These are phyloP conservation scores for Ectemnius continuus DNA, from an alignment of 2,888 invertebrate species.

Conservation along the genomic window DNA sequence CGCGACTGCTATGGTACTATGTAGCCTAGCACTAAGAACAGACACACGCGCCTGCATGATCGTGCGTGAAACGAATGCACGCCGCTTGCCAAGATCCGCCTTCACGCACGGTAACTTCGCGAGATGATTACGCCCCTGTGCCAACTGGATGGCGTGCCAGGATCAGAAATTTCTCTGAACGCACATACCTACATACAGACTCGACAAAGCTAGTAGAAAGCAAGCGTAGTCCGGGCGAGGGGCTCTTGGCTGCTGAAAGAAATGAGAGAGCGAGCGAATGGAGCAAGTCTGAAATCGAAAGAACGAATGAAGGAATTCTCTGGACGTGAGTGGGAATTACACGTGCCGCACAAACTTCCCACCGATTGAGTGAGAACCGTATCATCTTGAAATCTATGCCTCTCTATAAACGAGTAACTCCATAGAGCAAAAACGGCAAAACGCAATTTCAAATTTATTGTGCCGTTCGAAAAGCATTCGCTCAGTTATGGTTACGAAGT, in stretches of 20 bases:
- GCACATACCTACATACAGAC: neutral
- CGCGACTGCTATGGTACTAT: slow-evolving; percentile 1
- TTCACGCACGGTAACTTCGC: slow-evolving; percentile 67
- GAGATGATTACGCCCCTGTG: slow-evolving; percentile 69
- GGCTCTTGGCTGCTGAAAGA: neutral
- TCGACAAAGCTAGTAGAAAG: too few relatives aligned
- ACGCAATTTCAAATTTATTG: slow-evolving; percentile 43
- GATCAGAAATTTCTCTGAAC: slow-evolving; percentile 49
- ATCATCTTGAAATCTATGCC: slow-evolving; percentile 40
- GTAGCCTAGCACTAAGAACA: neutral
- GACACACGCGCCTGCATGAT: slow-evolving; percentile 27
- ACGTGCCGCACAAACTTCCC: slow-evolving; percentile 52
- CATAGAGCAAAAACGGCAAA: slow-evolving; percentile 18
- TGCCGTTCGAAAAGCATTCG: slow-evolving; percentile 22
- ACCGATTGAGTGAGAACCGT: slow-evolving; percentile 9
- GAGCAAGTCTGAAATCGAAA: slow-evolving; percentile 25
- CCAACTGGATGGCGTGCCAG: slow-evolving; percentile 71
- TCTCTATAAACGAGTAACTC: slow-evolving; percentile 22
- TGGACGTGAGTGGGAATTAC: slow-evolving; percentile 63
- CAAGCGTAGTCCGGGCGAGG: too few relatives aligned
- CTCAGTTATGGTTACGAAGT: slow-evolving; percentile 38
- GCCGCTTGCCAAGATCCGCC: slow-evolving; percentile 64
- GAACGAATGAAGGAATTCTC: slow-evolving; percentile 51
- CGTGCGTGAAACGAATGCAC: slow-evolving; percentile 61
- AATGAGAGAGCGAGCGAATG: neutral